Evolutionary conservation across 2,113 vertebrate species (phyloP), one percentile per base, ranked within the genome.

Genomic region (Dicerorhinus sumatrensis): DNA sequence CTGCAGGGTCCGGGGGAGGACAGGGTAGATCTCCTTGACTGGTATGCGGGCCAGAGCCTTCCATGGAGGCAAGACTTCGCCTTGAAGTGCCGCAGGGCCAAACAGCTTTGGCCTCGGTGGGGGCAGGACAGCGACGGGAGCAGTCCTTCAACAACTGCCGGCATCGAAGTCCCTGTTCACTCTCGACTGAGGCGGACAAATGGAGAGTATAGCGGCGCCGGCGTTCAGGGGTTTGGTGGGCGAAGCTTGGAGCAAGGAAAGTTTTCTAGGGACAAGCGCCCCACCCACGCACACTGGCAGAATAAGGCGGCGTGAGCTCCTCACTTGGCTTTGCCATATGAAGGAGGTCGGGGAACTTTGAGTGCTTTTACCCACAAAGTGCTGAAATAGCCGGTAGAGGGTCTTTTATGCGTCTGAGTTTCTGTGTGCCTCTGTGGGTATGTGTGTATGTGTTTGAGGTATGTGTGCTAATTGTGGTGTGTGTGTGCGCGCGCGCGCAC

Each of bases 391-490:
- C 46, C 54, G 12, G 54, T 7, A 39, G 21, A 56, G 13, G 6
- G 31, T 69, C 63, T n/a, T 21, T 54, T 16, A 0, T 1, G 27
- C 31, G 0, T 56, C 27, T 0, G 65, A 11, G 27, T 8, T 6
- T 77, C 58, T 36, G 56, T 7, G 51, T 39, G 46, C 56, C 39
- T 91, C 48, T 31, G 29, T 2, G 29, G 51, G 13, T 10, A 1
- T 54, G 54, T 39, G 94, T 69, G 46, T 14, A 8, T 72, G 17
- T 48, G 11, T 23, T 23, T 60, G 51, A 33, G 48, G 39, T 77
- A 12, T 62, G 60, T 51, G 36, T 48, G 31, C 42, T 62, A 58
- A 8, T 29, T 27, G 27, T 58, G 18, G 18, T 54, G 33, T 25
- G 21, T 1, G 60, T 54, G 88, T 12, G 63, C 3, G 23, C 3